Conservation (phyloP, 2,113 vertebrate species). For the Mungos mungo region DNA sequence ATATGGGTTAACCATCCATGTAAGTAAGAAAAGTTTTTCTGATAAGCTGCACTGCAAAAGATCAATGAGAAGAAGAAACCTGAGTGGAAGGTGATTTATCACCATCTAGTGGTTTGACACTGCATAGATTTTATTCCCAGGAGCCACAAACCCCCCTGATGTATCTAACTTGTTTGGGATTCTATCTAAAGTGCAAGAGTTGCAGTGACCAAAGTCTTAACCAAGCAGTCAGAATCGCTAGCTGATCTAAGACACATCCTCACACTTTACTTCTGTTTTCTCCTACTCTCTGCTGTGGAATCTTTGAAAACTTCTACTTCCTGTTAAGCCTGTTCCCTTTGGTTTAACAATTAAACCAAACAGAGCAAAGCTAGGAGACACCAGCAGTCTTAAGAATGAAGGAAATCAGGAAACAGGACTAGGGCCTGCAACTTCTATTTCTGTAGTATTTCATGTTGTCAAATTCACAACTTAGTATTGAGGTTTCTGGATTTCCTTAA, state of each 20-base stretch:
- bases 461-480: not conserved
- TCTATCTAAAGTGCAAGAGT: not conserved
- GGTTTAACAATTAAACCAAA: not conserved
- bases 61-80: not conserved
- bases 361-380: not conserved
- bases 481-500: not conserved
- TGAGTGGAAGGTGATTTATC: not conserved
- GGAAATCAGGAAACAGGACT: not conserved
- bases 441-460: not conserved
- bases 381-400: not conserved
- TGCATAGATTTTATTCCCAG: not conserved
- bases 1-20: not conserved
- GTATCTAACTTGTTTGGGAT: not conserved
- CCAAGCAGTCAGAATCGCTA: not conserved
- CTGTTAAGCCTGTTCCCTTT: not conserved
- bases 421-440: not conserved
- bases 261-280: not conserved
- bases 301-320: not conserved
- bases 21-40: slow-evolving; percentile 3
- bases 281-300: not conserved
- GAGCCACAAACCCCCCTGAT: not conserved
- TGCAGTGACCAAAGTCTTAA: not conserved
- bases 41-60: not conserved
- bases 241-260: not conserved
- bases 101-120: slow-evolving; percentile 46